A percentile compares a stretch with the other conserved stretches of the same genome.
These are phyloP conservation scores for Eupelmus urozonus DNA, from an alignment of 2,888 invertebrate species.

Conservation along the genomic window DNA sequence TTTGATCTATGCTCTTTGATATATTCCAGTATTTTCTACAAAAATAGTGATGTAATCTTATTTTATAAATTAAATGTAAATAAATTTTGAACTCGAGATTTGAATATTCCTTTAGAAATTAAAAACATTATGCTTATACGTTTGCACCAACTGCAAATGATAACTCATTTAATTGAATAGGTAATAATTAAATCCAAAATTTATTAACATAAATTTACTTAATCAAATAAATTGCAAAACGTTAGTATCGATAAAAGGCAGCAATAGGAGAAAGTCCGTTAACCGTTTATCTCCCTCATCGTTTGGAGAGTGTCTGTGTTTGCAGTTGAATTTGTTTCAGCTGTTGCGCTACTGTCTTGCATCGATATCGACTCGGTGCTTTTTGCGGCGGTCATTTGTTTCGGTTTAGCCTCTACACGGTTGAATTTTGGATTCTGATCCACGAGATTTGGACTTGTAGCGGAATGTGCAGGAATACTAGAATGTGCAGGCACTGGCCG, in stretches of 20 bases:
- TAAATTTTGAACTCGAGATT: too few relatives aligned
- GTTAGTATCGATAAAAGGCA: slow-evolving; percentile 24
- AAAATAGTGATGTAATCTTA: too few relatives aligned
- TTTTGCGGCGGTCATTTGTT: slow-evolving; percentile 69
- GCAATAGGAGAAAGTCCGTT: slow-evolving; percentile 30
- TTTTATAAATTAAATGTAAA: too few relatives aligned
- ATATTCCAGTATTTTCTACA: too few relatives aligned
- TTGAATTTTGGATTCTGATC: slow-evolving; percentile 69
- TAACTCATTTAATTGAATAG: too few relatives aligned
- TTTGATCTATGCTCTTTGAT: too few relatives aligned
- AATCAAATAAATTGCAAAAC: slow-evolving; percentile 42
- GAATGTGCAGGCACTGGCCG: slow-evolving; percentile 70
- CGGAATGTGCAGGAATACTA: slow-evolving; percentile 74
- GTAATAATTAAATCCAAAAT: too few relatives aligned
- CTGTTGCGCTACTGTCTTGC: slow-evolving; percentile 66
- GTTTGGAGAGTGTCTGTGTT: slow-evolving; percentile 71
- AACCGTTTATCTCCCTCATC: slow-evolving; percentile 67
- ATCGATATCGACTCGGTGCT: slow-evolving; percentile 72
- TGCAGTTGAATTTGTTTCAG: slow-evolving; percentile 70
- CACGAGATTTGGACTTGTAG: slow-evolving; percentile 71
- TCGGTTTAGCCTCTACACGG: slow-evolving; percentile 69
- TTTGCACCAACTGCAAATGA: too few relatives aligned
- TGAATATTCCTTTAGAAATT: too few relatives aligned
- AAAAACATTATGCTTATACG: too few relatives aligned
- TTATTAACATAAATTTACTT: neutral